Evolutionary conservation across 2,113 vertebrate species (phyloP).

Genomic region (rabbit (Oryctolagus cuniculus)): DNA sequence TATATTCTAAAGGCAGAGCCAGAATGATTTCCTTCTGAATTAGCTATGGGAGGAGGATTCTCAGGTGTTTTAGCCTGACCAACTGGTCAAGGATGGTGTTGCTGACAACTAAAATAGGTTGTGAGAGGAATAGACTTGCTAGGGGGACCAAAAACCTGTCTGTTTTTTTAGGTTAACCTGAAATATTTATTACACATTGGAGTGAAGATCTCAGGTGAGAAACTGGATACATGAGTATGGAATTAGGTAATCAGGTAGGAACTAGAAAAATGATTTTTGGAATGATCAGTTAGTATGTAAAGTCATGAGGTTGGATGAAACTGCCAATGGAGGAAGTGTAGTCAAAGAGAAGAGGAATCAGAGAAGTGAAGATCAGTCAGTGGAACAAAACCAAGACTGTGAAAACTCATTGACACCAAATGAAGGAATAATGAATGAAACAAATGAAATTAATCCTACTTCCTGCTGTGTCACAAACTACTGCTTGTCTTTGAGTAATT

Average conservation of each 20-base stretch:
- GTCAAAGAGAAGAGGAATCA: not conserved
- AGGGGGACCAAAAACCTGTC: constrained; percentile 7
- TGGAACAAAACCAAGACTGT: constrained; percentile 16
- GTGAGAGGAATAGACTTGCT: not conserved
- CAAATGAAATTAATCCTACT: not conserved
- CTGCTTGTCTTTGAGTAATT: constrained; percentile 7
- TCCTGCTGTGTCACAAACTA: constrained; percentile 51
- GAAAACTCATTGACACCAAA: not conserved
- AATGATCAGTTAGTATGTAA: not conserved
- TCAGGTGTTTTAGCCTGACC: not conserved
- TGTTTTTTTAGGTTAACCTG: constrained; percentile 6
- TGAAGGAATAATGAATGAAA: constrained; percentile 5
- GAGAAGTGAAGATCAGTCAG: not conserved
- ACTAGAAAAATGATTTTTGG: not conserved
- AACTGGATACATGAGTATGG: not conserved
- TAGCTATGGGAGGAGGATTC: not conserved
- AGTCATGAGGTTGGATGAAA: not conserved
- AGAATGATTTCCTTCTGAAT: not conserved
- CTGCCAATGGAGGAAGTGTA: not conserved
- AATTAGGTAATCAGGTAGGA: not conserved
- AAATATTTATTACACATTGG: constrained; percentile 25
- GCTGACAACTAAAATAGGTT: not conserved
- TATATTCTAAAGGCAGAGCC: not conserved
- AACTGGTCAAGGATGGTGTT: not conserved
- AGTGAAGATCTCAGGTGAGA: constrained; percentile 11